Evolutionary conservation across 1,140 invertebrate species (phyloP).

Genomic region (Limonius californicus): DNA sequence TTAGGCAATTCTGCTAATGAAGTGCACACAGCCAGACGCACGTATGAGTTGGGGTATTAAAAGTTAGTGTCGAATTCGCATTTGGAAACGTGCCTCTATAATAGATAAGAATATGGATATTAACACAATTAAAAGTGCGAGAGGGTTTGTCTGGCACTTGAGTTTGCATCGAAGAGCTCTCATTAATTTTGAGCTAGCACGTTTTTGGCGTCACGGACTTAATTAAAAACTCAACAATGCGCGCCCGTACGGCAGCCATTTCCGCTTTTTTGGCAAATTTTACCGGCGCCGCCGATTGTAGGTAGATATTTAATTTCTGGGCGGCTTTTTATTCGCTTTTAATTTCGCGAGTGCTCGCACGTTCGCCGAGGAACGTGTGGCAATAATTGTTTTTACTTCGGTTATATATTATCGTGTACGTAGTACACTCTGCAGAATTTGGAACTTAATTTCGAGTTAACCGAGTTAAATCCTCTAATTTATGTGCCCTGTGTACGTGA

Average conservation of each 20-base stretch:
- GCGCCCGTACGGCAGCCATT: no score
- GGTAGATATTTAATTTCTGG: background rate
- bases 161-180: background rate
- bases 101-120: no score
- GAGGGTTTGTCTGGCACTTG: no score
- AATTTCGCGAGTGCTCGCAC: background rate
- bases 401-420: background rate
- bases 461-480: slow-evolving; percentile 1
- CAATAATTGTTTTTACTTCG: background rate
- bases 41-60: no score
- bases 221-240: background rate
- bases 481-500: background rate
- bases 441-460: slow-evolving; percentile 1
- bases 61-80: no score
- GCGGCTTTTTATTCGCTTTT: background rate
- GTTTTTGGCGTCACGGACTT: background rate
- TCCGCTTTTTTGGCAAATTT: background rate
- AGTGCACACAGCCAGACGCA: no score
- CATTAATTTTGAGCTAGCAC: background rate
- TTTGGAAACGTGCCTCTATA: no score
- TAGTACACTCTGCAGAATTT: background rate
- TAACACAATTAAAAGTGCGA: no score
- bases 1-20: no score
- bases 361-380: background rate
- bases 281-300: background rate